Evolutionary conservation across 2,888 invertebrate genomes (phyloP), one percentile per base, ranked within the genome.

Genomic region (Orthonychiurus folsomi): DNA sequence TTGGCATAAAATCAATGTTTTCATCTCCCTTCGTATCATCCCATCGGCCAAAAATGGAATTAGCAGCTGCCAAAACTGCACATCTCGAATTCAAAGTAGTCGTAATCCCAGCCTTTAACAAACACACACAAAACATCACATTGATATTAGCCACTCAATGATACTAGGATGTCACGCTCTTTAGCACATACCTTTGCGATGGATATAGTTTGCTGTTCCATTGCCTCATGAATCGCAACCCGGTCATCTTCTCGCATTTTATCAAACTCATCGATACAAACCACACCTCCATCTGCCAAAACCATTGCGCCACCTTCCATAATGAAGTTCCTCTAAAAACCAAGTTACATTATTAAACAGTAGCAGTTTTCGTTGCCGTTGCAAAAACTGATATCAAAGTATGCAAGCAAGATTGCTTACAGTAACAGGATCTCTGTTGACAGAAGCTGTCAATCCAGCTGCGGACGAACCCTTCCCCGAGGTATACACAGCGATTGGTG

Each of bases 231-330:
- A 76, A 99, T 99, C 52, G 97, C 97, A 9, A 99, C 99, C 69
- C 97, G 83, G 78, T 99, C 99, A 76, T 99, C 97, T 78, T 99
- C 97, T 61, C 93, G 83, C 99, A 99, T 99, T 81, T 99, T 99
- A 79, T 99, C 97, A 78, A 99, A 99, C 79, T 99, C 99, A 78
- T 99, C 99, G 76, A 99, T 99, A 77, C 99, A 99, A 1, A 99
- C 97, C 1, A 97, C 95, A 27, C 99, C 99, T 2, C 97, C 97
- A 79, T 99, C 99, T 0, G 97, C 99, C 48, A 99, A 80, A 25
- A 99, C 99, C 99, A 99, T 99, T 1, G 99, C 99, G 12, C 99
- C 99, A 15, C 99, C 96, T 80, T 96, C 96, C 91, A 96, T 92
- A 2, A 96, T 86, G 78, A 95, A 96, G 78, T 92, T 94, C 54